Evolutionary conservation across 2,888 invertebrate genomes (phyloP).

Genomic region (Meta bourneti): DNA sequence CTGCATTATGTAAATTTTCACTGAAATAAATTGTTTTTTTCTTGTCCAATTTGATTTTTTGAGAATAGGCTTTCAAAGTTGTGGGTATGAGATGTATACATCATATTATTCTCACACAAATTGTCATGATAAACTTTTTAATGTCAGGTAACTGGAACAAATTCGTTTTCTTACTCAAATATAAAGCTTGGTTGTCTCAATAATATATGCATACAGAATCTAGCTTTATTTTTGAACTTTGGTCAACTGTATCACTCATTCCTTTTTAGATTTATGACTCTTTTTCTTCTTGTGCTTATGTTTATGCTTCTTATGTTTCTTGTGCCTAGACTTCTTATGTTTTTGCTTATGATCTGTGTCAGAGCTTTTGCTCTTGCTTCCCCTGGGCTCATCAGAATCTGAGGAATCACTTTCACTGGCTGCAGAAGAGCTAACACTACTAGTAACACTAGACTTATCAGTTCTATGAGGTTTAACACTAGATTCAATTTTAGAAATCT

Average conservation of each 20-base stretch:
- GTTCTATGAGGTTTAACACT: slow-evolving; percentile 19
- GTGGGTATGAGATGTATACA: background rate
- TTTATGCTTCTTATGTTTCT: slow-evolving; percentile 77
- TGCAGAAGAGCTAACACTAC: slow-evolving; percentile 58
- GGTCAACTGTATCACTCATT: slow-evolving; percentile 11
- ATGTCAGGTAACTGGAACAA: background rate
- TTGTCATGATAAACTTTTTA: background rate
- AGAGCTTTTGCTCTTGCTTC: slow-evolving; percentile 56
- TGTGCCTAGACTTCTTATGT: slow-evolving; percentile 71
- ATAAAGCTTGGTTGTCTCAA: too few relatives aligned
- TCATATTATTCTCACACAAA: background rate
- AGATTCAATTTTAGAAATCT: background rate
- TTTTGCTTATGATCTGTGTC: slow-evolving; percentile 70
- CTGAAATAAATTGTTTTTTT: background rate
- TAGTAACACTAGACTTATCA: slow-evolving; percentile 39
- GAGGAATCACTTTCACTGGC: slow-evolving; percentile 69
- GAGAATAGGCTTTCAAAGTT: background rate
- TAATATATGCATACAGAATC: background rate
- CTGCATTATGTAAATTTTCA: too few relatives aligned
- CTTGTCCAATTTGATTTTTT: background rate
- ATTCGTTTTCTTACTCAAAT: background rate
- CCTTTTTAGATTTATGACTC: slow-evolving; percentile 71
- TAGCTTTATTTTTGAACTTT: background rate
- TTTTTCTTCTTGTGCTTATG: slow-evolving; percentile 75
- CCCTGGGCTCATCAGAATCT: slow-evolving; percentile 61